These are phyloP conservation scores for Philonicus albiceps DNA, from an alignment of 2,888 invertebrate genomes.

Conservation along the genomic window DNA sequence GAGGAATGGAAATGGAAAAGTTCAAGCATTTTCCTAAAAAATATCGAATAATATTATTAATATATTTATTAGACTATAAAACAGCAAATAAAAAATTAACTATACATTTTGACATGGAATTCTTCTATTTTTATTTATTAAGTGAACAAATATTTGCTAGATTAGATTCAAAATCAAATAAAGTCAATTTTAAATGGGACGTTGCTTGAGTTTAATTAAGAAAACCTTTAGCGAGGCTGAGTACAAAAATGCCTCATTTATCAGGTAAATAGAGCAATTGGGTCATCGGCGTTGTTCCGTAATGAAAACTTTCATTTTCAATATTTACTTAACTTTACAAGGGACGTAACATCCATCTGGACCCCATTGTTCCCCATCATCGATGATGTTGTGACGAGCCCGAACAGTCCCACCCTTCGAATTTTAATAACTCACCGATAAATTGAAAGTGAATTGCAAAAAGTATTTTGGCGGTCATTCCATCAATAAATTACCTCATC, in stretches of 20 bases:
- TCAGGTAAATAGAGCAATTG: not conserved
- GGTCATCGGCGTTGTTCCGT: not conserved
- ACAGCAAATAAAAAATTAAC: too few species aligned
- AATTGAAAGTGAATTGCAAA: not conserved
- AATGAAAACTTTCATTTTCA: not conserved
- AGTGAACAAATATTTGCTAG: too few species aligned
- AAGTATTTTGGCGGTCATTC: not conserved
- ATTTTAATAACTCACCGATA: not conserved
- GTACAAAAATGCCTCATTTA: not conserved
- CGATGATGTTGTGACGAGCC: not conserved
- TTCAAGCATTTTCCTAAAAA: too few species aligned
- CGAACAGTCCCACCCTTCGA: not conserved
- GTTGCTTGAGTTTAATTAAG: not conserved
- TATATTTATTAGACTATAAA: too few species aligned
- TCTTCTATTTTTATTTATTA: too few species aligned
- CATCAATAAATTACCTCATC: not conserved
- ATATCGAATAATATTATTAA: too few species aligned
- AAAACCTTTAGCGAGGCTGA: not conserved
- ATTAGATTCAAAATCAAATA: too few species aligned
- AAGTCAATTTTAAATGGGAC: too few species aligned
- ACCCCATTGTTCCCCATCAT: not conserved
- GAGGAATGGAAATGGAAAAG: too few species aligned
- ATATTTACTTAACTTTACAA: not conserved
- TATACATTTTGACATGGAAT: too few species aligned
- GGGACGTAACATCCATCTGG: not conserved